Base-by-base conservation (phyloP, 1,140 invertebrate species). In the Ostrea denselamellosa region DNA sequence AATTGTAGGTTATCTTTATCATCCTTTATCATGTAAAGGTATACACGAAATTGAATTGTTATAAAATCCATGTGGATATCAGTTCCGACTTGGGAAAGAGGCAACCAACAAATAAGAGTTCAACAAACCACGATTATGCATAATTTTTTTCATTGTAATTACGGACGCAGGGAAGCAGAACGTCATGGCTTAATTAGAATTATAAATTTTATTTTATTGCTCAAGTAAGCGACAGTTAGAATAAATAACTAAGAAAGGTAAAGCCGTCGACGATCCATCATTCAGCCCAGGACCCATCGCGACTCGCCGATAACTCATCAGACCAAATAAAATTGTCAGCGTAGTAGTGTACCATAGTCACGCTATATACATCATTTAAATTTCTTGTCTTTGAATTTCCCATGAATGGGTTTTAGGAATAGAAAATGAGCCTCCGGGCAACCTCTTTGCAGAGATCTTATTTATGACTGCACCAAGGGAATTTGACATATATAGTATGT, bases 181-280 rank as follows among this genome's bases (percentile, higher is more conserved):
- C 68, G 68, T 77, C 28, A 77, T 77, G 28, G 68, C 68, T 77
- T 77, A 77, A 77, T 77, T 77, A 77, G 68, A 77, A 77, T 77
- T 77, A 77, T 77, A 77, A 77, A 77, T 77, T 77, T 77, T 77
- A 77, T 77, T 77, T 77, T 77, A 77, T 77, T 77, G 28, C 68
- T n/a, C 68, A 34, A 77, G 68, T 28, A 77, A 77, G 68, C 68
- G 68, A 77, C 68, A 77, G 68, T 28, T 77, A 25, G 68, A 77
- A 77, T 77, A 77, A 77, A 77, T 77, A 28, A 77, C 68, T 22
- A 77, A 34, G 68, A 77, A 77, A 77, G 28, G 68, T 77, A 77
- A 34, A 77, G 68, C 25, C 28, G 22, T 10, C 28, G 68, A 14
- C 28, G 68, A 77, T 77, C 68, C 22, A 77, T 77, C 68, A 77